Percentiles rank a stretch among this genome's conserved stretches.
These are phyloP conservation scores for Hippocampus mohnikei DNA, from an alignment of 2,113 vertebrate genomes.

Conservation along the genomic window DNA sequence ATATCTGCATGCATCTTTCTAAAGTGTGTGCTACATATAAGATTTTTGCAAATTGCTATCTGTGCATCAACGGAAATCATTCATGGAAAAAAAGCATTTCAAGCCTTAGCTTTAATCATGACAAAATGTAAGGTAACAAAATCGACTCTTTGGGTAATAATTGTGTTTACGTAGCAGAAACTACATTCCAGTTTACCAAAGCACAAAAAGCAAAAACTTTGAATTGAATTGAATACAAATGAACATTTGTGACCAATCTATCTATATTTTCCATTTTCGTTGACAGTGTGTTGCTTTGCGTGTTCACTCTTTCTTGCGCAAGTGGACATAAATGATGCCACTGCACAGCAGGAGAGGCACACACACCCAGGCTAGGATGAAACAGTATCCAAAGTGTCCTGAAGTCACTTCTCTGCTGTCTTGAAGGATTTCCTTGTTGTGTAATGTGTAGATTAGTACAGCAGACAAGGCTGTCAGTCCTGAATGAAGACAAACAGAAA, in stretches of 20 bases:
- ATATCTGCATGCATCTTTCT: conserved; percentile 16
- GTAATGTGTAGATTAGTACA: conserved; percentile 80
- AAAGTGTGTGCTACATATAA: neutral
- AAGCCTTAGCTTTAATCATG: neutral
- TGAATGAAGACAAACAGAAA: conserved; percentile 38
- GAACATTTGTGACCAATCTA: neutral
- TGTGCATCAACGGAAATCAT: neutral
- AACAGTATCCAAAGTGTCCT: conserved; percentile 85
- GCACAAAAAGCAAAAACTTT: neutral
- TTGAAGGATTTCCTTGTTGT: conserved; percentile 73
- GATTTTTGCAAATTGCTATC: neutral
- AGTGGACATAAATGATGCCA: conserved; percentile 81
- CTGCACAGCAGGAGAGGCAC: conserved; percentile 81
- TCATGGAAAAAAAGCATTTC: neutral
- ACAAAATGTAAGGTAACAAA: neutral
- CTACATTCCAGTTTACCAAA: conserved; percentile 1
- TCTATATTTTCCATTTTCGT: neutral
- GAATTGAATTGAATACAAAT: too few species aligned
- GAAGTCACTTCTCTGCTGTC: conserved; percentile 35
- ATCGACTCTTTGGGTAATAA: neutral
- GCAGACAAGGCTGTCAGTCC: conserved; percentile 76
- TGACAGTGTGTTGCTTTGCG: neutral
- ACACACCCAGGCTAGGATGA: conserved; percentile 82
- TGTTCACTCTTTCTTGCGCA: conserved; percentile 80
- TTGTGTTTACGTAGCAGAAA: conserved; percentile 18